A percentile compares a stretch with the other conserved stretches of the same genome.
These are phyloP conservation scores for Coracias cyanogaster DNA, from an alignment of 2,797 vertebrate species.

Conservation along the genomic window DNA sequence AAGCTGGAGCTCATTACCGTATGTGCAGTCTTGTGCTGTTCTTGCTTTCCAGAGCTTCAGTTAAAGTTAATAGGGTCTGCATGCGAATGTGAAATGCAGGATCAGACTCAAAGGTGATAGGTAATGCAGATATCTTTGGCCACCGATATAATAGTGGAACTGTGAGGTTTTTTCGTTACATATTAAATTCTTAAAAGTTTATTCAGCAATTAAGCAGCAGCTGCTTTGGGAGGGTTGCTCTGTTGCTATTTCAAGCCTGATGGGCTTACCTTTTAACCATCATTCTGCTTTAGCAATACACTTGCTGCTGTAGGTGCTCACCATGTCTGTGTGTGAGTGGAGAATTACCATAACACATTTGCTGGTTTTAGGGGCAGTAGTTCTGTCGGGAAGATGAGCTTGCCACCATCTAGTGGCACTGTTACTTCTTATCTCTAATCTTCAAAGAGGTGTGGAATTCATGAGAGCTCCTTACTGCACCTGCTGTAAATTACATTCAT, in stretches of 20 bases:
- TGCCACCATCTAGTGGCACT: background rate
- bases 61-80: background rate
- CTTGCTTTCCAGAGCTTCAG: background rate
- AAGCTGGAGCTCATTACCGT: background rate
- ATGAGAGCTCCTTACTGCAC: background rate
- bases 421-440: background rate
- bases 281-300: background rate
- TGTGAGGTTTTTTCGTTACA: background rate
- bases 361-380: background rate
- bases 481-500: background rate
- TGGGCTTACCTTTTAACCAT: background rate
- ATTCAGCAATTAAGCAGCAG: conserved; percentile 36
- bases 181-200: conserved; percentile 13
- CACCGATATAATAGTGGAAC: background rate
- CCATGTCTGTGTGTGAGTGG: background rate
- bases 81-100: rapidly evolving
- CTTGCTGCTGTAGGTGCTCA: background rate
- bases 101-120: background rate
- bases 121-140: background rate
- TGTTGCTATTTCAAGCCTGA: background rate
- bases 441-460: background rate
- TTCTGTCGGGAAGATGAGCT: background rate
- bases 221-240: background rate
- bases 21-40: background rate
- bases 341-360: background rate